Evolutionary conservation across 2,113 vertebrate genomes (phyloP).

Genomic region (Gnathonemus longibarbis): DNA sequence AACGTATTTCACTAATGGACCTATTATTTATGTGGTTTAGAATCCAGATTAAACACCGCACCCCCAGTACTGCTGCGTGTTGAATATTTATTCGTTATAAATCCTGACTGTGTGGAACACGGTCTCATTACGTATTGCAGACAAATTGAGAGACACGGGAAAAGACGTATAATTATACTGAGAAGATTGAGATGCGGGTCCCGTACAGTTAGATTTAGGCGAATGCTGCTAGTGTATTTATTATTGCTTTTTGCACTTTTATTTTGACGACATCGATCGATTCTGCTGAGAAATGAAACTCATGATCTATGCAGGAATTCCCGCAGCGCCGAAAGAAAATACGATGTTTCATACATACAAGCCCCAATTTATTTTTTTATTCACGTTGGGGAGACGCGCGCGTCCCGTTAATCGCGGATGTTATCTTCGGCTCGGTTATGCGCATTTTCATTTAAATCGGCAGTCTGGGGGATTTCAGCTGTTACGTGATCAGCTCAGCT

Average conservation of each 20-base stretch:
- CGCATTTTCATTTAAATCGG: background rate
- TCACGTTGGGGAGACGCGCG: background rate
- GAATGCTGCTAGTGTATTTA: background rate
- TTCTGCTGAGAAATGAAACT: background rate
- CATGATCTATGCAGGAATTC: background rate
- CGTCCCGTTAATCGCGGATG: background rate
- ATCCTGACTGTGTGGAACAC: background rate
- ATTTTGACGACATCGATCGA: background rate
- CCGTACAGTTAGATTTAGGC: background rate
- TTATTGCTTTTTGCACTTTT: background rate
- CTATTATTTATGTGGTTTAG: background rate
- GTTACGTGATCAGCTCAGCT: slow-evolving; percentile 8
- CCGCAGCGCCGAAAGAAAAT: background rate
- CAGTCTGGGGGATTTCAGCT: background rate
- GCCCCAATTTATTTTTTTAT: background rate
- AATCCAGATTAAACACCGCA: background rate
- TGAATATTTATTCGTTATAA: background rate
- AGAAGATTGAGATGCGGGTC: background rate
- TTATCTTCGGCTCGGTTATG: background rate
- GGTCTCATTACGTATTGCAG: background rate
- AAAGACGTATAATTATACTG: background rate
- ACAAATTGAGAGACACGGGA: background rate
- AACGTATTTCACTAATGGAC: background rate
- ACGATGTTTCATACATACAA: background rate
- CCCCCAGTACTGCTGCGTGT: background rate